Evolutionary conservation across 2,888 invertebrate species (phyloP).

Genomic region (Stenoptilia bipunctidactyla): DNA sequence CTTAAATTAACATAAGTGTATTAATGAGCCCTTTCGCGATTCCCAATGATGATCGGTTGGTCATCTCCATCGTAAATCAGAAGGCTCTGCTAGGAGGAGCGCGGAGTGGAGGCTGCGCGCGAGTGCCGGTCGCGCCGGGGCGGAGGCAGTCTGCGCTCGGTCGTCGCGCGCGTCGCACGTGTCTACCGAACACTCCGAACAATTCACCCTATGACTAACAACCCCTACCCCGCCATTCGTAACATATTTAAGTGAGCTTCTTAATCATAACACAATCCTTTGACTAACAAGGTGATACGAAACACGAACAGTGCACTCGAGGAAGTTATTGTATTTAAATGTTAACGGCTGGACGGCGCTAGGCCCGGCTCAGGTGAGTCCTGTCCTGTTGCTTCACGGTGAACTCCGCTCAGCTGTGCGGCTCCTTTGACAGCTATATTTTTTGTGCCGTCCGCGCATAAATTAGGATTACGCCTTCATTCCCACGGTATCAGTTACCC

Average conservation of each 20-base stretch:
- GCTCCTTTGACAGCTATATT: neutral
- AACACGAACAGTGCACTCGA: slow-evolving; percentile 37
- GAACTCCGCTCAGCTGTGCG: slow-evolving; percentile 1
- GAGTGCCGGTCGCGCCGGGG: slow-evolving; percentile 7
- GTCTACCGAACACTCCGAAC: slow-evolving; percentile 46
- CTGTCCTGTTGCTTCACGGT: slow-evolving; percentile 6
- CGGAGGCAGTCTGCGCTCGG: slow-evolving; percentile 40
- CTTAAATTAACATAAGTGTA: too few relatives aligned
- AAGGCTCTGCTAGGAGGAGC: too few relatives aligned
- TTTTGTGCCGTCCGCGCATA: neutral
- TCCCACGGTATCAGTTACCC: slow-evolving; percentile 6
- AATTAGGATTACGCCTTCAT: slow-evolving; percentile 15
- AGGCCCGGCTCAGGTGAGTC: slow-evolving; percentile 43
- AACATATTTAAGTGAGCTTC: slow-evolving; percentile 44
- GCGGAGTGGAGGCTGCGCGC: slow-evolving; percentile 2
- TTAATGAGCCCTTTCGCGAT: too few relatives aligned
- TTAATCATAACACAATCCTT: slow-evolving; percentile 20
- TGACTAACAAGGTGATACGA: neutral
- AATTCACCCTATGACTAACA: slow-evolving; percentile 24
- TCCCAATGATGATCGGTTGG: too few relatives aligned
- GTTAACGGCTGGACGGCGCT: slow-evolving; percentile 28
- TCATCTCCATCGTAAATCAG: too few relatives aligned
- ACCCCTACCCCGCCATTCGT: slow-evolving; percentile 42
- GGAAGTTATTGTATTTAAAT: slow-evolving; percentile 26
- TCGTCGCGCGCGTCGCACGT: slow-evolving; percentile 40